Conservation (phyloP, 2,113 vertebrate species). For the Cygnus buccinator region DNA sequence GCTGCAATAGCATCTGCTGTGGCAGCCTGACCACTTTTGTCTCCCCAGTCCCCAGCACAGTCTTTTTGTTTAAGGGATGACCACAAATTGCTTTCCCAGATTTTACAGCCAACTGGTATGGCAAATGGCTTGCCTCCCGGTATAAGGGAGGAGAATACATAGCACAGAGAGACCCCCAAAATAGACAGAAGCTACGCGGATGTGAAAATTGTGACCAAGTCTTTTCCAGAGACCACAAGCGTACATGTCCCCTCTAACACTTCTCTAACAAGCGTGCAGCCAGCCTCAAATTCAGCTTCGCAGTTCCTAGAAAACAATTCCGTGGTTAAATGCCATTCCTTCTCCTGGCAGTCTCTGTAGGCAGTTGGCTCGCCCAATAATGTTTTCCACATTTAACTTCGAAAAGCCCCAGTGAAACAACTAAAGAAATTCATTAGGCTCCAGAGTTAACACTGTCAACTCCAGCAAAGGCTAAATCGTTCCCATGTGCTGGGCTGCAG, state of each 20-base stretch:
- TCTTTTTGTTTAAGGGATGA: background rate
- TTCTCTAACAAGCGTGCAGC: background rate
- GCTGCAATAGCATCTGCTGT: background rate
- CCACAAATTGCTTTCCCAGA: slow-evolving; percentile 3
- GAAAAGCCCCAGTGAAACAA: background rate
- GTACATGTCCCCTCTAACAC: rapidly evolving
- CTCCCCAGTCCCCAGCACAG: background rate
- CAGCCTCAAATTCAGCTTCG: background rate
- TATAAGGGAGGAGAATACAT: background rate
- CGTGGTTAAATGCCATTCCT: background rate
- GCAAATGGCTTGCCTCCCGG: background rate
- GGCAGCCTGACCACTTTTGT: background rate
- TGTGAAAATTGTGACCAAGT: background rate
- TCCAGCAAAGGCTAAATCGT: background rate
- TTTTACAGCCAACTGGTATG: background rate
- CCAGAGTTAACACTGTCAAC: rapidly evolving
- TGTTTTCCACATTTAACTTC: background rate
- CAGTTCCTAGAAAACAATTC: slow-evolving; percentile 39
- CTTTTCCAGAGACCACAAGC: background rate
- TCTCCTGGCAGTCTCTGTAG: background rate
- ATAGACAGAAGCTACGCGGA: background rate
- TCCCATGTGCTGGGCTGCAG: background rate
- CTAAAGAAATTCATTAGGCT: background rate
- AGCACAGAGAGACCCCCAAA: background rate
- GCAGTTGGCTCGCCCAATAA: background rate